Conservation (phyloP, 2,113 vertebrate genomes). For the Macaca mulatta region DNA sequence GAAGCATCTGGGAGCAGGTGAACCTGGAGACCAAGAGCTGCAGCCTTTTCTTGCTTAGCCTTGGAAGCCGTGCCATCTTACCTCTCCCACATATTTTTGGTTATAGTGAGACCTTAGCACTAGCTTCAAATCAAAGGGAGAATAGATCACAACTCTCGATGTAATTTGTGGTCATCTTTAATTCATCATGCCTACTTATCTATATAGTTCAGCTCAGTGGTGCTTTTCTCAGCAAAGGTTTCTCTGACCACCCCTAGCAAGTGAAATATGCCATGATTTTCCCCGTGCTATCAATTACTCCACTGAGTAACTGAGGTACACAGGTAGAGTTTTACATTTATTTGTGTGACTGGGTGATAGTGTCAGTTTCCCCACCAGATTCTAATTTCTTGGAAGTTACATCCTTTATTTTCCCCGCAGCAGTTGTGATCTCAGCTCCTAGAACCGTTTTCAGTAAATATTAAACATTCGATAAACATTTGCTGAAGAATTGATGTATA, state of each 20-base stretch:
- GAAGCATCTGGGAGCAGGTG: not conserved
- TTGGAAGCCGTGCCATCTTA: rapidly evolving
- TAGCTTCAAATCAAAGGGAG: not conserved
- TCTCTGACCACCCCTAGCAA: not conserved
- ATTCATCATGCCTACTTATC: not conserved
- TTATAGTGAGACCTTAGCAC: rapidly evolving
- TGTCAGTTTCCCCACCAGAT: not conserved
- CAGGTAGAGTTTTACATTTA: rapidly evolving
- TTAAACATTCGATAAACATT: rapidly evolving
- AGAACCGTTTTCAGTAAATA: not conserved
- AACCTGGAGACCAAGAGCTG: rapidly evolving
- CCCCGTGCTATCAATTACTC: rapidly evolving
- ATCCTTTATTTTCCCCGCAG: not conserved
- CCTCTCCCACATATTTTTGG: rapidly evolving
- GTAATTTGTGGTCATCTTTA: not conserved
- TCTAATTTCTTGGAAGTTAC: not conserved
- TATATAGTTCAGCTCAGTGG: rapidly evolving
- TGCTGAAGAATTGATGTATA: not conserved
- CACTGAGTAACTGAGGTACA: rapidly evolving
- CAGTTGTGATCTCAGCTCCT: not conserved
- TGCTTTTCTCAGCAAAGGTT: not conserved
- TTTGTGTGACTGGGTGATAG: not conserved
- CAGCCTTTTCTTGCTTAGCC: not conserved
- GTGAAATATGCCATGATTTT: not conserved
- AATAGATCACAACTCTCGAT: not conserved